A percentile compares a stretch with the other conserved stretches of the same genome.
These are phyloP conservation scores for Corythoichthys haematopterus DNA, from an alignment of 2,113 vertebrate genomes.

Conservation along the genomic window DNA sequence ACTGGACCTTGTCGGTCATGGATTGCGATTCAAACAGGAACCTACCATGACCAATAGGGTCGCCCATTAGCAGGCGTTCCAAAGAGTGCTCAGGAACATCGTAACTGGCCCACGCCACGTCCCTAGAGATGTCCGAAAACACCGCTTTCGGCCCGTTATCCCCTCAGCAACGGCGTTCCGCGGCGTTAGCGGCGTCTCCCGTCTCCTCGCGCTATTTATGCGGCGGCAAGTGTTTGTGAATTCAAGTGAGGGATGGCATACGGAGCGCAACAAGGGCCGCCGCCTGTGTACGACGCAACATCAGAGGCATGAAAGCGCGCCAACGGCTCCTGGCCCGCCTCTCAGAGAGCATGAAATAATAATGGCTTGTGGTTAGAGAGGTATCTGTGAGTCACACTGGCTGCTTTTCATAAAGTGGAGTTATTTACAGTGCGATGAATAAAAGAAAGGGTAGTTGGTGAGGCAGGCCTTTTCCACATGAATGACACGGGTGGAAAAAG, in stretches of 20 bases:
- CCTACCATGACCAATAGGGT: constrained; percentile 67
- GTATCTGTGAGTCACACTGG: constrained; percentile 74
- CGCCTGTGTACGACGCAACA: constrained; percentile 74
- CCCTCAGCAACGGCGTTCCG: constrained; percentile 68
- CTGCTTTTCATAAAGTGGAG: constrained; percentile 80
- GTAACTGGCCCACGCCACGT: constrained; percentile 25
- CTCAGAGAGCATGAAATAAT: constrained; percentile 80
- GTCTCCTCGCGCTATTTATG: constrained; percentile 70
- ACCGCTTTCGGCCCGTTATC: constrained; percentile 63
- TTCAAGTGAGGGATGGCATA: constrained; percentile 72
- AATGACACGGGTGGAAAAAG: constrained; percentile 40
- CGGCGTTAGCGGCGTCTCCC: constrained; percentile 62
- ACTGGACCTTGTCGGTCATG: constrained; percentile 70
- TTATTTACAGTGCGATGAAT: constrained; percentile 79
- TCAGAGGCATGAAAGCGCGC: constrained; percentile 74
- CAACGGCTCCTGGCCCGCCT: constrained; percentile 69
- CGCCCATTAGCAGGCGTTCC: constrained; percentile 71
- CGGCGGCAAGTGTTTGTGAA: constrained; percentile 78
- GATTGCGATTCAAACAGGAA: constrained; percentile 68
- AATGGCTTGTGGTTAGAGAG: constrained; percentile 77
- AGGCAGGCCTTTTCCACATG: constrained; percentile 71
- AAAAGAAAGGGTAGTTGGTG: constrained; percentile 74
- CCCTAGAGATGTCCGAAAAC: constrained; percentile 63
- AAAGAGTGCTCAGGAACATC: constrained; percentile 56
- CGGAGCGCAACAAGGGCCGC: constrained; percentile 72